Evolutionary conservation across 1,140 invertebrate genomes (phyloP).

Genomic region (Gryllus bimaculatus): DNA sequence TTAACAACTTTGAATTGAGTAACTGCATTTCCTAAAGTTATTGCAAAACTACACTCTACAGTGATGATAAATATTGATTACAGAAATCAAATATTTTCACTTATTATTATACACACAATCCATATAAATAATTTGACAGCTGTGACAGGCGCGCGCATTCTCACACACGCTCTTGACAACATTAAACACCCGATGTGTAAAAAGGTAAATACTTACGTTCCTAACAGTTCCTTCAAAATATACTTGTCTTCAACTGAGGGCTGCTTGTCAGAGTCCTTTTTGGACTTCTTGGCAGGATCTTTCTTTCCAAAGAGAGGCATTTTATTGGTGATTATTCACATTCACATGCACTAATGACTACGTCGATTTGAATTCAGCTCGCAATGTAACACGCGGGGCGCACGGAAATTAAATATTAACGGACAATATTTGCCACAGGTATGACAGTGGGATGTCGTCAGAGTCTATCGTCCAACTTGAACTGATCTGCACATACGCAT

Average conservation of each 20-base stretch:
- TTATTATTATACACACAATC: too few species aligned
- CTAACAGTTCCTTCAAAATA: conserved; percentile 75
- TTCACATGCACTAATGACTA: conserved; percentile 9
- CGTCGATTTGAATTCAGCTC: neutral
- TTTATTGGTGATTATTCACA: conserved; percentile 24
- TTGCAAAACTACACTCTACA: too few species aligned
- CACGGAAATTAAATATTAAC: neutral
- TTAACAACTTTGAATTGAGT: too few species aligned
- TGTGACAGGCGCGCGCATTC: too few species aligned
- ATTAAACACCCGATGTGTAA: neutral
- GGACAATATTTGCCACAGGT: neutral
- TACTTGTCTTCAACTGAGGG: conserved; percentile 83
- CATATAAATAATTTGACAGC: too few species aligned
- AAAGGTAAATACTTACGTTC: conserved; percentile 57
- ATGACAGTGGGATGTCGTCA: neutral
- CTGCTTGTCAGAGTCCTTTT: conserved; percentile 67
- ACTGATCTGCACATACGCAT: neutral
- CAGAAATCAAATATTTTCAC: too few species aligned
- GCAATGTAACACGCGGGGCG: neutral
- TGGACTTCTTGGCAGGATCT: conserved; percentile 69
- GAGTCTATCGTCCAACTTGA: neutral
- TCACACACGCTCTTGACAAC: neutral
- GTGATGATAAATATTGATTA: too few species aligned
- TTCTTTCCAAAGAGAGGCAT: conserved; percentile 89
- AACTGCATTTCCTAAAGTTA: too few species aligned